Percentiles rank a stretch among this genome's conserved stretches.
These are phyloP conservation scores for Magallana gigas DNA, from an alignment of 1,140 invertebrate genomes.

Conservation along the genomic window DNA sequence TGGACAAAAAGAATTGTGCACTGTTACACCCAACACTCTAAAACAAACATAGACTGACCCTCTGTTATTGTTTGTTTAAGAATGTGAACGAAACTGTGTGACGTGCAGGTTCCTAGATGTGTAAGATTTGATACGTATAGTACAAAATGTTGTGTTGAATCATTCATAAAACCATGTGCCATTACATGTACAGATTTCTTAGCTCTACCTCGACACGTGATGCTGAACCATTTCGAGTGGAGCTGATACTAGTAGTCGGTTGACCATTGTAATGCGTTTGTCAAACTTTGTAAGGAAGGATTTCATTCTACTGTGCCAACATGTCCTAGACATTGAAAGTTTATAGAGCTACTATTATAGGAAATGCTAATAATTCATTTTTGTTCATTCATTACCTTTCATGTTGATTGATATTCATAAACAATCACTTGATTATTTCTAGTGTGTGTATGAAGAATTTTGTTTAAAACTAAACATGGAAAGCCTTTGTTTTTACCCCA, in stretches of 20 bases:
- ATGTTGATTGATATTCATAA: no score
- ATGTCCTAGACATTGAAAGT: background rate
- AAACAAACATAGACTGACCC: no score
- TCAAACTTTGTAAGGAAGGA: conserved; percentile 31
- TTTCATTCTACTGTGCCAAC: conserved; percentile 11
- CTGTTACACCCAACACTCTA: no score
- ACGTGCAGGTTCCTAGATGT: background rate
- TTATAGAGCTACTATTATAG: background rate
- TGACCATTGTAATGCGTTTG: background rate
- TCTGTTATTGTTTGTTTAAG: no score
- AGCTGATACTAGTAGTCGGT: background rate
- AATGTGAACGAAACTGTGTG: no score
- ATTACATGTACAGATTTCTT: background rate
- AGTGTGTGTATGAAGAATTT: no score
- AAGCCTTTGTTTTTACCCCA: no score
- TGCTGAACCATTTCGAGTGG: background rate
- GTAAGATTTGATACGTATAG: background rate
- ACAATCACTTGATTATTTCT: no score
- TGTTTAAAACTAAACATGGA: no score
- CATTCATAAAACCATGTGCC: background rate
- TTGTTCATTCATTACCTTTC: no score
- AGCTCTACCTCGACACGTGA: background rate
- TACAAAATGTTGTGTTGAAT: background rate
- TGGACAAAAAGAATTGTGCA: background rate
- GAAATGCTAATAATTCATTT: no score